phyloP scores from a whole-genome alignment of 2,888 invertebrate species.

The Caenorhabditis uteleia region DNA sequence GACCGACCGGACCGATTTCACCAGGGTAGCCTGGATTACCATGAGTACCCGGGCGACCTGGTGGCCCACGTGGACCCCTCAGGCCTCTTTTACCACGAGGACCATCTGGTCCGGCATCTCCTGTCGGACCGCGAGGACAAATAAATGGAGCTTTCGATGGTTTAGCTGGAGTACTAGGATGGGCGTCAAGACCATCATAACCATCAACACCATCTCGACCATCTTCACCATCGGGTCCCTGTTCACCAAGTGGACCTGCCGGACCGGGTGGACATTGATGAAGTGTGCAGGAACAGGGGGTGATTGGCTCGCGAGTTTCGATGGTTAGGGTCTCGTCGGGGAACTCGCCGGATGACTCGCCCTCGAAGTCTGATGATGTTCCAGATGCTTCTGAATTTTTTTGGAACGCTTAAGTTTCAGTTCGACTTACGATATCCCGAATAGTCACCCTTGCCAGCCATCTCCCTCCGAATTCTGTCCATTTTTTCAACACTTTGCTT shows the following conservation, averaged over 20 bases:
- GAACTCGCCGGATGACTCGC: slow-evolving; percentile 24
- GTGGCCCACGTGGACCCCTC: slow-evolving; percentile 35
- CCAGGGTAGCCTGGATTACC: slow-evolving; percentile 41
- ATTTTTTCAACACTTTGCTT: slow-evolving; percentile 3
- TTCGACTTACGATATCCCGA: slow-evolving; percentile 23
- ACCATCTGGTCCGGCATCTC: slow-evolving; percentile 30
- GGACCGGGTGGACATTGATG: slow-evolving; percentile 36
- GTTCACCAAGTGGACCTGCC: slow-evolving; percentile 36
- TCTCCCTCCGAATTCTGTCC: slow-evolving; percentile 25
- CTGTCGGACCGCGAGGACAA: slow-evolving; percentile 43
- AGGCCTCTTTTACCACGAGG: slow-evolving; percentile 39
- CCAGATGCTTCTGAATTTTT: slow-evolving; percentile 23
- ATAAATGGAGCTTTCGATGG: slow-evolving; percentile 32
- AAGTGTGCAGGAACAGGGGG: slow-evolving; percentile 17
- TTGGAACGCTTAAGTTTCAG: background rate
- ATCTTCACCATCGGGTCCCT: slow-evolving; percentile 40
- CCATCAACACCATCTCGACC: slow-evolving; percentile 42
- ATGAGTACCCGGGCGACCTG: slow-evolving; percentile 36
- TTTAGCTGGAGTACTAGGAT: slow-evolving; percentile 27
- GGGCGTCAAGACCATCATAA: slow-evolving; percentile 44
- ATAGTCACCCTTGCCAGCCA: slow-evolving; percentile 15
- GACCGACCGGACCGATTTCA: slow-evolving; percentile 31
- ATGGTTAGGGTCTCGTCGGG: slow-evolving; percentile 19
- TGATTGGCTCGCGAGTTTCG: slow-evolving; percentile 11
- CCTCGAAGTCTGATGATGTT: slow-evolving; percentile 15